Evolutionary conservation across 1,140 invertebrate genomes (phyloP).

Genomic region (Aphelenchoides avenae): DNA sequence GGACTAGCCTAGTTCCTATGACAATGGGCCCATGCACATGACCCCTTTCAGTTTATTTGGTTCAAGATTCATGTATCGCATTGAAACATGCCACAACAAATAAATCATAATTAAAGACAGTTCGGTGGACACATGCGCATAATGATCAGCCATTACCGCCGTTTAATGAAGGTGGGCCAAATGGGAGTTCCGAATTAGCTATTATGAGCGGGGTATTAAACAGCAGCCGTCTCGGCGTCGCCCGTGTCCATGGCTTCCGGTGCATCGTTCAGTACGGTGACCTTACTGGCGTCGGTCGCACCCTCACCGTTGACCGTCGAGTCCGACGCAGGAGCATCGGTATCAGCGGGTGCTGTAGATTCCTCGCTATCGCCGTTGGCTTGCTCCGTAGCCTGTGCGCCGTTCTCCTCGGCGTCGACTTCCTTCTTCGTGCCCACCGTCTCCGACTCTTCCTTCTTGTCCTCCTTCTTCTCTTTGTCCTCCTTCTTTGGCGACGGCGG

Average conservation of each 20-base stretch:
- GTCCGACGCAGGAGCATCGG: background rate
- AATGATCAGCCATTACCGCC: no score
- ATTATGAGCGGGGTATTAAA: no score
- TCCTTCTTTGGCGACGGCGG: conserved; percentile 49
- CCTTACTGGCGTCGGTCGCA: background rate
- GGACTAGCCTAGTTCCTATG: no score
- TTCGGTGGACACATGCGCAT: no score
- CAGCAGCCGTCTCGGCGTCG: background rate
- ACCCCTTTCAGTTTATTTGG: no score
- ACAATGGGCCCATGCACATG: no score
- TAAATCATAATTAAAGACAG: no score
- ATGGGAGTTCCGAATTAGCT: no score
- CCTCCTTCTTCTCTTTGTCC: conserved; percentile 18
- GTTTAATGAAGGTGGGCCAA: no score
- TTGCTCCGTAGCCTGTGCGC: conserved; percentile 7
- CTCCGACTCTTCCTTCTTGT: conserved; percentile 1
- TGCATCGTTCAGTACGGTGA: background rate
- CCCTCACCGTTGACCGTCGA: conserved; percentile 1
- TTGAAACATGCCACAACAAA: no score
- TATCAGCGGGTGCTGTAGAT: background rate
- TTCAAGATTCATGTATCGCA: no score
- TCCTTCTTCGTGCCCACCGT: background rate
- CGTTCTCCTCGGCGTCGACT: background rate
- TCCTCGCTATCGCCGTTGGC: background rate
- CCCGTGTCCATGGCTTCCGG: background rate